Conservation (phyloP, 2,888 invertebrate species). For the Hyppa rectilinea region DNA sequence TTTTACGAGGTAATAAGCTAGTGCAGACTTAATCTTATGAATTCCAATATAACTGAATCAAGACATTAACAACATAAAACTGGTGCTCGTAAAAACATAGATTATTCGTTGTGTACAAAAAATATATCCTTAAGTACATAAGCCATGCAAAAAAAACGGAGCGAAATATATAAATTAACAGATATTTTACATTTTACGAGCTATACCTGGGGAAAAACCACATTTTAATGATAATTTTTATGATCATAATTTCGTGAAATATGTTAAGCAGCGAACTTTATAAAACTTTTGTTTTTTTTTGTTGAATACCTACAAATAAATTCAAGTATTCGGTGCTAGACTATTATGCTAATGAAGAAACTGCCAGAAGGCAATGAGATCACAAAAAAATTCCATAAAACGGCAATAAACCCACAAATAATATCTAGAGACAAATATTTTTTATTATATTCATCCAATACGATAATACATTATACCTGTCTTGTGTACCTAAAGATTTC, state of each 20-base stretch:
- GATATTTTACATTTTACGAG: slow-evolving; percentile 29
- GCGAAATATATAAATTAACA: slow-evolving; percentile 23
- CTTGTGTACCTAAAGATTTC: neutral
- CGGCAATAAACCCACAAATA: slow-evolving; percentile 24
- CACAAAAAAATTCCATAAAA: slow-evolving; percentile 33
- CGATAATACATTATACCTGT: neutral
- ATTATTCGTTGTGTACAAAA: slow-evolving; percentile 21
- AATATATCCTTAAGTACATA: neutral
- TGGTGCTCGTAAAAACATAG: slow-evolving; percentile 26
- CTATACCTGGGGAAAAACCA: slow-evolving; percentile 1
- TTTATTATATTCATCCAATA: slow-evolving; percentile 11
- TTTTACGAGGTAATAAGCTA: neutral
- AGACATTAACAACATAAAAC: slow-evolving; percentile 15
- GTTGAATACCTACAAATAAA: slow-evolving; percentile 9
- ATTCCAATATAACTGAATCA: slow-evolving; percentile 6
- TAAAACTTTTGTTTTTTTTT: neutral
- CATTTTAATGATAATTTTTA: slow-evolving; percentile 41
- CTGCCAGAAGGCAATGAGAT: slow-evolving; percentile 62
- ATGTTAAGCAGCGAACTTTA: slow-evolving; percentile 22
- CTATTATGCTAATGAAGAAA: slow-evolving; percentile 71
- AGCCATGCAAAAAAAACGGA: slow-evolving; percentile 19
- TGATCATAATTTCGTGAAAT: slow-evolving; percentile 27
- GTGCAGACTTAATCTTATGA: neutral
- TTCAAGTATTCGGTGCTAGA: slow-evolving; percentile 9
- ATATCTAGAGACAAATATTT: slow-evolving; percentile 9